These are phyloP conservation scores for Puma concolor DNA, from an alignment of 2,113 vertebrate species.

Conservation along the genomic window DNA sequence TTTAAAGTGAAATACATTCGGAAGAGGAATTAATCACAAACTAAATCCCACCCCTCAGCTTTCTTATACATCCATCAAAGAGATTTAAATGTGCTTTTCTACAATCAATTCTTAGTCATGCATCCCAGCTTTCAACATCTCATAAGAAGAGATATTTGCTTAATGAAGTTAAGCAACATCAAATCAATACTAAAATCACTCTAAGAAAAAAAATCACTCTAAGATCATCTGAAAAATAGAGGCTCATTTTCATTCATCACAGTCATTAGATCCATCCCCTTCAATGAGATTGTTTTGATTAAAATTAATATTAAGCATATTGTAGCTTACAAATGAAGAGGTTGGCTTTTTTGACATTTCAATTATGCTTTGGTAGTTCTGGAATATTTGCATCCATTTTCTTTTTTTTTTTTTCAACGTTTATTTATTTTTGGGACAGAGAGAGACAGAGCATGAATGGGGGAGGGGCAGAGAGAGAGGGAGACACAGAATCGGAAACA, in stretches of 20 bases:
- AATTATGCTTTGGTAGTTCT: background rate
- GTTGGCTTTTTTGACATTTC: background rate
- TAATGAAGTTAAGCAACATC: background rate
- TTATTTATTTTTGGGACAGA: too few species aligned
- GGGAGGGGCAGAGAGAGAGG: too few species aligned
- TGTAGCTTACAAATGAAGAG: background rate
- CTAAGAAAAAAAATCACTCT: background rate
- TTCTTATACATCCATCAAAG: background rate
- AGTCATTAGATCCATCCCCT: background rate
- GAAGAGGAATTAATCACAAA: conserved; percentile 39
- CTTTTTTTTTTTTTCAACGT: background rate
- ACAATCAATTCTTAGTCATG: background rate
- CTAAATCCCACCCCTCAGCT: background rate
- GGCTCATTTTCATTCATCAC: background rate
- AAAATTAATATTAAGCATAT: conserved; percentile 28
- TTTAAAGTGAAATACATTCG: background rate
- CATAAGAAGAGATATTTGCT: background rate
- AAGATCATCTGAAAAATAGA: background rate
- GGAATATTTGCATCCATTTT: background rate
- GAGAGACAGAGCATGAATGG: too few species aligned
- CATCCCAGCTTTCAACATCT: background rate
- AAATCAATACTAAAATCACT: conserved; percentile 1
- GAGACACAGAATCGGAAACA: too few species aligned
- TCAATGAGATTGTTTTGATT: background rate
- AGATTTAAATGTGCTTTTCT: conserved; percentile 28